These are phyloP conservation scores for Agrilus planipennis DNA, from an alignment of 1,140 invertebrate genomes.

Conservation along the genomic window DNA sequence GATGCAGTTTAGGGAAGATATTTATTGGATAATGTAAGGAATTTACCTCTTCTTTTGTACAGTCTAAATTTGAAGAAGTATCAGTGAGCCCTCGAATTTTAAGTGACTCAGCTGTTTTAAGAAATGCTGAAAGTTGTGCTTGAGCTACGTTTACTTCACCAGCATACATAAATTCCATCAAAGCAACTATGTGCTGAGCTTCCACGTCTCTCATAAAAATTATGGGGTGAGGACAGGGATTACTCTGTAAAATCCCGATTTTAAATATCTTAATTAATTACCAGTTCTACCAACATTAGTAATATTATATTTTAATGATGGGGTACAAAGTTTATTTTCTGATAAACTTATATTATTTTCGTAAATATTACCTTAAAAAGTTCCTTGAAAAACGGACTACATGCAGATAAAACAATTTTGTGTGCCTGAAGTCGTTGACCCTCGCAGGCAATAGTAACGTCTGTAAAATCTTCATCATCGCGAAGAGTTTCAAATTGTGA, in stretches of 20 bases:
- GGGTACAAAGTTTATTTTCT: not conserved
- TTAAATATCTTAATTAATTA: not conserved
- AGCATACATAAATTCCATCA: slow-evolving; percentile 62
- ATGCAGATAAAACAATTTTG: slow-evolving; percentile 67
- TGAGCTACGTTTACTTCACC: slow-evolving; percentile 67
- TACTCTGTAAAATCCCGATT: slow-evolving; percentile 50
- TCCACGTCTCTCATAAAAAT: slow-evolving; percentile 67
- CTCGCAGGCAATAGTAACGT: slow-evolving; percentile 72
- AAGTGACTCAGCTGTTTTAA: slow-evolving; percentile 58
- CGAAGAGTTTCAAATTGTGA: slow-evolving; percentile 65
- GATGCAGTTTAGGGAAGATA: no score
- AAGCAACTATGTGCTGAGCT: slow-evolving; percentile 46
- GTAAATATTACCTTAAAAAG: slow-evolving; percentile 56
- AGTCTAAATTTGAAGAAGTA: slow-evolving; percentile 27
- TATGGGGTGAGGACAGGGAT: slow-evolving; percentile 76
- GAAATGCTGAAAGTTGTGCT: slow-evolving; percentile 52
- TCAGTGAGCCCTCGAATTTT: slow-evolving; percentile 61
- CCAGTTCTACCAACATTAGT: not conserved
- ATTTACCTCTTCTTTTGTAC: slow-evolving; percentile 21
- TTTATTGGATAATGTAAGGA: not conserved
- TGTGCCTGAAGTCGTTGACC: slow-evolving; percentile 64
- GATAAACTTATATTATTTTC: not conserved
- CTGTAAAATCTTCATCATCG: slow-evolving; percentile 70
- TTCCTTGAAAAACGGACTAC: slow-evolving; percentile 72
- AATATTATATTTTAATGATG: not conserved